A percentile compares a stretch with the other conserved stretches of the same genome.
Conservation (phyloP, 2,113 vertebrate genomes). For the Proteles cristata region DNA sequence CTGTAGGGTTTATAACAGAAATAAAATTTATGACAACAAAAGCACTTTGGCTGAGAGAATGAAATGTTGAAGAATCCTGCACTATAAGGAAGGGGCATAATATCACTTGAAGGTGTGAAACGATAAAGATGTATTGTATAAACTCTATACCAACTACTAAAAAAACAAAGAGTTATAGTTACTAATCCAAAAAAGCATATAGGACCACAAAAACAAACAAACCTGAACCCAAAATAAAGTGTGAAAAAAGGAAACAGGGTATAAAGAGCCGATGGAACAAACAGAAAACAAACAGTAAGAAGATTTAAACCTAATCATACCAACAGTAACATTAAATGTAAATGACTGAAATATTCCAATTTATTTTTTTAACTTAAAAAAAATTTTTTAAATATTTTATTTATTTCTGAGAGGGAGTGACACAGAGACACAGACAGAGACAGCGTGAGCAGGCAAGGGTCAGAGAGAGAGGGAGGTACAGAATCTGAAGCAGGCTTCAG, state of each 20-base stretch:
- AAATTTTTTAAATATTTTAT: too few relatives aligned
- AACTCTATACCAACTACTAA: not conserved
- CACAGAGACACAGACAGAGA: too few relatives aligned
- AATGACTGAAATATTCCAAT: not conserved
- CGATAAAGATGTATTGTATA: not conserved
- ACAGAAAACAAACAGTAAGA: not conserved
- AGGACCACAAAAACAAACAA: not conserved
- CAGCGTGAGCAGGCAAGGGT: too few relatives aligned
- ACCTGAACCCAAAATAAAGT: not conserved
- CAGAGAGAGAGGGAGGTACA: too few relatives aligned
- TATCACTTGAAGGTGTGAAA: not conserved
- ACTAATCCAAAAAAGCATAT: not conserved
- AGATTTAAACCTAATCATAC: not conserved
- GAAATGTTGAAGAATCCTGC: not conserved
- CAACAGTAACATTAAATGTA: not conserved
- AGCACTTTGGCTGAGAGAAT: not conserved
- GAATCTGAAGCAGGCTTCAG: too few relatives aligned
- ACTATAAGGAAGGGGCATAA: not conserved
- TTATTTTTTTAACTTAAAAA: not conserved
- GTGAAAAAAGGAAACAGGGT: not conserved
- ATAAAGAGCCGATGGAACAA: not conserved
- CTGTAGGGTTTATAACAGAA: not conserved
- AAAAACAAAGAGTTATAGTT: not conserved
- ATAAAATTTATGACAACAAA: not conserved
- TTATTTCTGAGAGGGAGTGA: too few relatives aligned